Conservation (phyloP, 2,797 vertebrate genomes). For the Lagorchestes hirsutus region DNA sequence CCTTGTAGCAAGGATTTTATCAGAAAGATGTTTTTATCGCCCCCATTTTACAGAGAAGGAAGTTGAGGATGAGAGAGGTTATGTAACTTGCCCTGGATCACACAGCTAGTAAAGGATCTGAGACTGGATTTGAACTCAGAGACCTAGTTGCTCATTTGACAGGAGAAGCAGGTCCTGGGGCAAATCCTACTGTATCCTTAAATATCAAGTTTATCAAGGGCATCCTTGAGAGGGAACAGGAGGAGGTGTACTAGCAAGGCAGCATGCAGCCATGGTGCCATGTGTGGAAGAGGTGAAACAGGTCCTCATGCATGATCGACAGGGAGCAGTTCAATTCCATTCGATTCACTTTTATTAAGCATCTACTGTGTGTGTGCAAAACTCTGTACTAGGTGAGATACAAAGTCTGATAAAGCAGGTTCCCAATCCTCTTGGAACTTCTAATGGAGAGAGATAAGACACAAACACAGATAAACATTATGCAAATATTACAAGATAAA, state of each 20-base stretch:
- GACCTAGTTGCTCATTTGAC: not conserved
- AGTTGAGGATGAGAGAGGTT: not conserved
- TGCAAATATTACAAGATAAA: not conserved
- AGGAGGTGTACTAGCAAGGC: not conserved
- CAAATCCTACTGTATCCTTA: not conserved
- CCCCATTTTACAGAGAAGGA: not conserved
- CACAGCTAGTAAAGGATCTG: not conserved
- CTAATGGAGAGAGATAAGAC: not conserved
- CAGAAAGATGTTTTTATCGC: not conserved
- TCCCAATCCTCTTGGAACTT: not conserved
- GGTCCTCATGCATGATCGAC: not conserved
- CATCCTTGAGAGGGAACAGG: not conserved
- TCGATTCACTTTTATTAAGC: not conserved
- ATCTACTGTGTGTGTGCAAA: not conserved
- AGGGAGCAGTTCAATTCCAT: not conserved
- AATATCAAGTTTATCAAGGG: not conserved
- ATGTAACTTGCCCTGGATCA: not conserved
- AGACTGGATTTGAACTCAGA: not conserved
- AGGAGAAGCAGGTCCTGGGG: not conserved
- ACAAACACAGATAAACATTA: conserved; percentile 2
- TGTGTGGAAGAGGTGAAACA: not conserved
- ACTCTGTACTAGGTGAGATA: not conserved
- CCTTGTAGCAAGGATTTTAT: not conserved
- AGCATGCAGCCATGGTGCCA: not conserved
- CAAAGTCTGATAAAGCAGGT: not conserved